A percentile compares a stretch with the other conserved stretches of the same genome.
Conservation (phyloP, 2,113 vertebrate genomes). For the Microcebus lehilahytsara region DNA sequence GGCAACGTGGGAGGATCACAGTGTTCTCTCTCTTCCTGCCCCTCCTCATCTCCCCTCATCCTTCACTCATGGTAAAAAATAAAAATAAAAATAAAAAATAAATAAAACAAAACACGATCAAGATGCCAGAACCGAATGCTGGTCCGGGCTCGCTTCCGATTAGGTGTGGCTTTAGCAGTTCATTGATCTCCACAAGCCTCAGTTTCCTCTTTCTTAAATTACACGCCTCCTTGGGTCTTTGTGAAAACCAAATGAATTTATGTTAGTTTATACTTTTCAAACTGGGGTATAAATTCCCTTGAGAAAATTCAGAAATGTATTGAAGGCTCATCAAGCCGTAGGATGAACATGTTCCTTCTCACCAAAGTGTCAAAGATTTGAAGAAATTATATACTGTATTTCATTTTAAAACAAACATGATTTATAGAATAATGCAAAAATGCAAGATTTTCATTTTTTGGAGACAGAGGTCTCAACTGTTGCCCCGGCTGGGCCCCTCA, state of each 20-base stretch:
- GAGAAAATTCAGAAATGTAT: background rate
- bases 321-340: background rate
- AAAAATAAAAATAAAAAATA: background rate
- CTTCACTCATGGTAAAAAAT: background rate
- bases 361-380: background rate
- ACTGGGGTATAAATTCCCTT: background rate
- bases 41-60: background rate
- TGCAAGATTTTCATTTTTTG: background rate
- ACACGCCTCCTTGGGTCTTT: background rate
- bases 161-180: background rate
- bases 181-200: background rate
- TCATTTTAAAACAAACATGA: background rate
- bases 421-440: background rate
- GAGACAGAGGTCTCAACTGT: too few species aligned
- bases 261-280: background rate
- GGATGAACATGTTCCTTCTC: background rate
- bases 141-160: too few species aligned
- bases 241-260: background rate
- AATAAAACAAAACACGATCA: background rate
- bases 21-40: rapidly evolving
- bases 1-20: background rate
- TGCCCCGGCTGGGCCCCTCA: too few species aligned
- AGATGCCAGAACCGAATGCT: background rate
- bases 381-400: background rate
- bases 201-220: background rate